Conservation (phyloP, 1,140 invertebrate species). For the Conus betulinus region DNA sequence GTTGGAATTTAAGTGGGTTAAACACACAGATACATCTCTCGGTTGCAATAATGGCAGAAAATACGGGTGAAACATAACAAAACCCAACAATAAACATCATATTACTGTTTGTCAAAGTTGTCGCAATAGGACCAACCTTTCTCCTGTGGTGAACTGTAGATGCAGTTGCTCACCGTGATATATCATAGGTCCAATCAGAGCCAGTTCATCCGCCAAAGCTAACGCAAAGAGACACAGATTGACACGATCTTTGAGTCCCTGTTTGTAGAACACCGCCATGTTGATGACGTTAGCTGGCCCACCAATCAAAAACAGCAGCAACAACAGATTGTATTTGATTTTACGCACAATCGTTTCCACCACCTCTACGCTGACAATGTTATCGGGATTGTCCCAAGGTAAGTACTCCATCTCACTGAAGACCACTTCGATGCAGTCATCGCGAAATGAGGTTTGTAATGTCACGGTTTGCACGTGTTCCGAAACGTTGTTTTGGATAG, state of each 20-base stretch:
- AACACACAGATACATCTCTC: conserved; percentile 1
- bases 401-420: not conserved
- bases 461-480: too few relatives aligned
- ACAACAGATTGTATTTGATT: not conserved
- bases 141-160: not conserved
- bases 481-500: too few relatives aligned
- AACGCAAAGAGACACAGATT: conserved; percentile 12
- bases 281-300: not conserved
- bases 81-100: not conserved
- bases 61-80: not conserved
- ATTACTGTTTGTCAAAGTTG: not conserved
- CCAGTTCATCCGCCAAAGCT: not conserved
- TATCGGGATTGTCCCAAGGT: not conserved
- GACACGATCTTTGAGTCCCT: conserved; percentile 9
- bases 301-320: not conserved
- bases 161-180: not conserved
- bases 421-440: too few relatives aligned
- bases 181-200: not conserved
- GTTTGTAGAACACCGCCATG: conserved; percentile 14
- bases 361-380: not conserved
- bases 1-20: not conserved
- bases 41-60: conserved; percentile 12
- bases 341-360: not conserved
- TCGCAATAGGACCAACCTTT: not conserved
- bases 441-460: too few relatives aligned